Evolutionary conservation across 2,797 vertebrate genomes (phyloP).

Genomic region (Mormyrus proboscirostris): DNA sequence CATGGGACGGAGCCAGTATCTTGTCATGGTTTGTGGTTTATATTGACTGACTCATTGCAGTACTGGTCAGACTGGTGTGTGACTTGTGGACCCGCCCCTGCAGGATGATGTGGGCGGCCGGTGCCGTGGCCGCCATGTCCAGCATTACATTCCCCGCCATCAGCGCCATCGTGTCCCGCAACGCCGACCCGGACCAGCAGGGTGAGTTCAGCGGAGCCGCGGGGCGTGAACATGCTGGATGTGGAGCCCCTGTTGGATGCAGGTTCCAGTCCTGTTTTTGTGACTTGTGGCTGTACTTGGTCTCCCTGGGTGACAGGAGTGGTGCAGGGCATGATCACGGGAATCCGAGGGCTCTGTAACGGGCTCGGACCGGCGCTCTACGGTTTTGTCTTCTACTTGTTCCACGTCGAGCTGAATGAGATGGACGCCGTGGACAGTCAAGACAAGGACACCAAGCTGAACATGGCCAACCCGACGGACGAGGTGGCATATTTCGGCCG

Average conservation of each 20-base stretch:
- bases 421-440: slow-evolving; percentile 63
- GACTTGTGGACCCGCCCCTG: slow-evolving; percentile 1
- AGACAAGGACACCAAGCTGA: slow-evolving; percentile 69
- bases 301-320: slow-evolving; percentile 57
- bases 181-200: slow-evolving; percentile 84
- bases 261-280: background rate
- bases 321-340: slow-evolving; percentile 90
- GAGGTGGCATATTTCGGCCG: slow-evolving; percentile 59
- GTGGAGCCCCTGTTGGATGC: background rate
- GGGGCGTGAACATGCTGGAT: background rate
- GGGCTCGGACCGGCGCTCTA: slow-evolving; percentile 81
- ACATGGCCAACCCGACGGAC: slow-evolving; percentile 85
- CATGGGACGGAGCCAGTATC: background rate
- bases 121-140: slow-evolving; percentile 85
- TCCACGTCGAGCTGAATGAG: slow-evolving; percentile 80
- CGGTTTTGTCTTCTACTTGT: slow-evolving; percentile 83
- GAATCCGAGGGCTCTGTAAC: slow-evolving; percentile 79
- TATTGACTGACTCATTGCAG: background rate
- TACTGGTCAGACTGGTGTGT: background rate
- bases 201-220: slow-evolving; percentile 48
- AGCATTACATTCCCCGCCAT: slow-evolving; percentile 90
- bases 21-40: background rate
- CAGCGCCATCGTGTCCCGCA: slow-evolving; percentile 85
- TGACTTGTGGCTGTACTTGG: background rate
- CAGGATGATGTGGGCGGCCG: slow-evolving; percentile 94